A percentile compares a stretch with the other conserved stretches of the same genome.
phyloP scores from a whole-genome alignment of 2,113 vertebrate species.

The Salvelinus namaycush region DNA sequence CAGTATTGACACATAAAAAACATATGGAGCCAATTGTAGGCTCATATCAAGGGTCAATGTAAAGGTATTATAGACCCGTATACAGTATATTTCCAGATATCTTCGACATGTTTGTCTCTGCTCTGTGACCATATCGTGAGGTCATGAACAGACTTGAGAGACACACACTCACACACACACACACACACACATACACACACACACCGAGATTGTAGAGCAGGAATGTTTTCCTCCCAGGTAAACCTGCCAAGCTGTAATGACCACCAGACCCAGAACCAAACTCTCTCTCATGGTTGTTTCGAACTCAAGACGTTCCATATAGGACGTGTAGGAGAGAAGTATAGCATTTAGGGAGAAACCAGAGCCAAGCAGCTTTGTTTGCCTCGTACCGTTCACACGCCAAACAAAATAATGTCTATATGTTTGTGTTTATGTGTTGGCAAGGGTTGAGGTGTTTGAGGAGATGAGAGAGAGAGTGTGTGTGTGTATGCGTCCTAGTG shows the following conservation, averaged over 20 bases:
- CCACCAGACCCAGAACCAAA: constrained; percentile 35
- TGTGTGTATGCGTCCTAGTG: constrained; percentile 19
- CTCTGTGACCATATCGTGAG: constrained; percentile 19
- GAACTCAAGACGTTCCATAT: constrained; percentile 41
- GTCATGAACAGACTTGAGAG: constrained; percentile 9
- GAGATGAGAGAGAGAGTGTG: constrained; percentile 7
- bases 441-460: not conserved
- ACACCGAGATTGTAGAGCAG: not conserved
- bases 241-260: constrained; percentile 57
- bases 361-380: constrained; percentile 48
- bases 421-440: constrained; percentile 39
- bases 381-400: constrained; percentile 40
- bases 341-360: constrained; percentile 12
- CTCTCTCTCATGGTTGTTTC: constrained; percentile 39
- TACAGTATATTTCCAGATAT: too few relatives aligned
- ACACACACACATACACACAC: constrained; percentile 36
- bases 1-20: too few relatives aligned
- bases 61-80: too few relatives aligned
- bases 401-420: constrained; percentile 37
- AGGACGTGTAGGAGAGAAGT: constrained; percentile 35
- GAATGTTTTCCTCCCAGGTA: constrained; percentile 8
- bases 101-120: not conserved
- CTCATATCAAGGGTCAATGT: too few relatives aligned
- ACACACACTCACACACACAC: constrained; percentile 34
- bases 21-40: too few relatives aligned